Percentiles rank a stretch among this genome's conserved stretches.
Evolutionary conservation across 37 sponge, comb jelly and placozoan species (phyloP).

Genomic region (Corticium candelabrum): DNA sequence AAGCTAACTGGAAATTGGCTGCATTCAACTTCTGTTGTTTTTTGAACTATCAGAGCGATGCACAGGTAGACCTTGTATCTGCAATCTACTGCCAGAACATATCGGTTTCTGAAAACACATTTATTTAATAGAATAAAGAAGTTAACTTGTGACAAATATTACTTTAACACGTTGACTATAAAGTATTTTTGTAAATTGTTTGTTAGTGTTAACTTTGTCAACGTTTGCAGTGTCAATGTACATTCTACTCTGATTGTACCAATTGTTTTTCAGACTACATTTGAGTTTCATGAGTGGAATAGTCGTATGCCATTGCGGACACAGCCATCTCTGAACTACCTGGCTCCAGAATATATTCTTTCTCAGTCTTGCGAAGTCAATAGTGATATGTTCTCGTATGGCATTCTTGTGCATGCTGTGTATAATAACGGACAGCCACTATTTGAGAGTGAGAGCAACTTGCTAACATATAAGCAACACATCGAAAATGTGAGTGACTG

Average conservation of each 20-base stretch:
- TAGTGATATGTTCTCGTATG: conserved; percentile 65
- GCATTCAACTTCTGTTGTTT: conserved; percentile 65
- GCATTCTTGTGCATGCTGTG: conserved; percentile 49
- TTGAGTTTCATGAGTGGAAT: conserved; percentile 47
- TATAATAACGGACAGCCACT: conserved; percentile 55
- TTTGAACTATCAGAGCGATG: conserved; percentile 27
- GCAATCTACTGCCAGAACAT: too few relatives aligned
- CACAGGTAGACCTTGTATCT: conserved; percentile 32
- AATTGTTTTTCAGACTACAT: too few relatives aligned
- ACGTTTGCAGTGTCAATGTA: too few relatives aligned
- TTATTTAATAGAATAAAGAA: too few relatives aligned
- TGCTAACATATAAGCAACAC: conserved; percentile 53
- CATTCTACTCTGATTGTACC: too few relatives aligned
- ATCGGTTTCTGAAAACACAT: too few relatives aligned
- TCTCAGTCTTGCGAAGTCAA: conserved; percentile 7
- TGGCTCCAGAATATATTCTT: conserved; percentile 66
- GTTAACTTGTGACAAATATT: too few relatives aligned
- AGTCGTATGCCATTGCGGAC: neutral
- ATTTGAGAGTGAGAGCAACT: conserved; percentile 40
- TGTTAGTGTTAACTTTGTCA: too few relatives aligned
- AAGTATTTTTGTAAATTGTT: too few relatives aligned
- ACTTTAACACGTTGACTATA: too few relatives aligned
- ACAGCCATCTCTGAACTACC: conserved; percentile 61
- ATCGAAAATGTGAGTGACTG: conserved; percentile 44
- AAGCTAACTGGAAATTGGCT: conserved; percentile 63